Conservation (phyloP, 2,888 invertebrate genomes). For the Tenthredo amoena region DNA sequence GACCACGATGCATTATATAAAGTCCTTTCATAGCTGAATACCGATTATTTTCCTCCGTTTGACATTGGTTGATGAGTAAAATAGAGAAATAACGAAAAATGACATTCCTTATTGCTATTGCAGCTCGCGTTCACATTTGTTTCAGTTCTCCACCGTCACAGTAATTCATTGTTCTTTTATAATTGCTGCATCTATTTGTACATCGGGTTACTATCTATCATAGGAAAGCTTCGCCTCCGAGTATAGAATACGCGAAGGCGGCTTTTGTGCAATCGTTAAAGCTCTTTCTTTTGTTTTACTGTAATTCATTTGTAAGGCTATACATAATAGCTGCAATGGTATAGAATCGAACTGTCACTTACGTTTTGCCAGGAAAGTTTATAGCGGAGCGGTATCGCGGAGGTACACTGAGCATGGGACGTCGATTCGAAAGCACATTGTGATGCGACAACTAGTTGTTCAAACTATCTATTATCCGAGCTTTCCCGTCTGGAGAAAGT, state of each 20-base stretch:
- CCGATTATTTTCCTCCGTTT: slow-evolving; percentile 32
- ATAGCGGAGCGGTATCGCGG: not conserved
- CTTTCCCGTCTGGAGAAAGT: not conserved
- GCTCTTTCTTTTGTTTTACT: not conserved
- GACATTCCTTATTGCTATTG: not conserved
- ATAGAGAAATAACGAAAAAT: not conserved
- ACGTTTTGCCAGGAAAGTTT: not conserved
- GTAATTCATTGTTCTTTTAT: not conserved
- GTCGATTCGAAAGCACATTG: not conserved
- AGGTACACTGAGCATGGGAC: not conserved
- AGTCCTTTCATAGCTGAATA: slow-evolving; percentile 9
- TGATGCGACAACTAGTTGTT: slow-evolving; percentile 1
- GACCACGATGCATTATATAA: slow-evolving; percentile 17
- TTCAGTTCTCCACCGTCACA: not conserved
- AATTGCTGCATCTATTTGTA: not conserved
- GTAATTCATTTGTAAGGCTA: not conserved
- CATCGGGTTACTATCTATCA: not conserved
- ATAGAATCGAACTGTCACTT: slow-evolving; percentile 1
- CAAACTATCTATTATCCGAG: not conserved
- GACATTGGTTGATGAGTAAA: not conserved
- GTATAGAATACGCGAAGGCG: not conserved
- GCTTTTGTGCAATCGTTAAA: slow-evolving; percentile 13
- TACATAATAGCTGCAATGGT: not conserved
- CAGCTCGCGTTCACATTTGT: not conserved
- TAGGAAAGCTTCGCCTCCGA: not conserved